These are phyloP conservation scores for Aspidoscelis tigris DNA, from an alignment of 2,113 vertebrate genomes.

Conservation along the genomic window DNA sequence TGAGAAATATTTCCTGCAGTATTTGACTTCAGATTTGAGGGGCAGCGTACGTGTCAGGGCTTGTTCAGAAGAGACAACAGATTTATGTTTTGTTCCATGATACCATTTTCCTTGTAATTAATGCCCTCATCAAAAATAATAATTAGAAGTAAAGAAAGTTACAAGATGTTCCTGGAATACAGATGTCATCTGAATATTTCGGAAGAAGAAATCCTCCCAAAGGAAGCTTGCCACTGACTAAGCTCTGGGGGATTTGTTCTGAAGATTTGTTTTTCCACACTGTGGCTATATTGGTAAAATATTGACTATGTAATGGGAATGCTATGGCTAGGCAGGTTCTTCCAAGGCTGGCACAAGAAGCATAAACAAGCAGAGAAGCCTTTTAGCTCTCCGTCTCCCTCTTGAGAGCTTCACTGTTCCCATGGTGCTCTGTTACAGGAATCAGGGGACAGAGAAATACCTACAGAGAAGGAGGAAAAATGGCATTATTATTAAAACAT, in stretches of 20 bases:
- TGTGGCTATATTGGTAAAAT: background rate
- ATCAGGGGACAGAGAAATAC: background rate
- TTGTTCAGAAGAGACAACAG: background rate
- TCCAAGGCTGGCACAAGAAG: background rate
- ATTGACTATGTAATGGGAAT: background rate
- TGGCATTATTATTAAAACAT: no score
- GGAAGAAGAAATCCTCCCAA: background rate
- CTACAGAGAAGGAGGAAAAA: background rate
- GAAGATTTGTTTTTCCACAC: background rate
- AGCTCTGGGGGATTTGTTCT: slow-evolving; percentile 9
- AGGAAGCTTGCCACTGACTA: background rate
- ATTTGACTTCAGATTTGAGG: background rate
- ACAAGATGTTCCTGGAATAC: background rate
- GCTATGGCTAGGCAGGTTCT: background rate
- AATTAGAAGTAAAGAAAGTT: background rate
- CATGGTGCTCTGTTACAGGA: slow-evolving; percentile 30
- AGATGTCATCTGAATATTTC: background rate
- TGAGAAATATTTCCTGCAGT: background rate
- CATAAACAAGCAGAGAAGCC: slow-evolving; percentile 28
- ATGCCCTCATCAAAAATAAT: background rate
- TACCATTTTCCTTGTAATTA: background rate
- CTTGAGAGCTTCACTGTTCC: background rate
- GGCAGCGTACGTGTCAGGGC: background rate
- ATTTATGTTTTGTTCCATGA: background rate
- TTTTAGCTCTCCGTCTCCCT: background rate